These are phyloP conservation scores for Phyllostomus hastatus DNA, from an alignment of 2,113 vertebrate species.

Conservation along the genomic window DNA sequence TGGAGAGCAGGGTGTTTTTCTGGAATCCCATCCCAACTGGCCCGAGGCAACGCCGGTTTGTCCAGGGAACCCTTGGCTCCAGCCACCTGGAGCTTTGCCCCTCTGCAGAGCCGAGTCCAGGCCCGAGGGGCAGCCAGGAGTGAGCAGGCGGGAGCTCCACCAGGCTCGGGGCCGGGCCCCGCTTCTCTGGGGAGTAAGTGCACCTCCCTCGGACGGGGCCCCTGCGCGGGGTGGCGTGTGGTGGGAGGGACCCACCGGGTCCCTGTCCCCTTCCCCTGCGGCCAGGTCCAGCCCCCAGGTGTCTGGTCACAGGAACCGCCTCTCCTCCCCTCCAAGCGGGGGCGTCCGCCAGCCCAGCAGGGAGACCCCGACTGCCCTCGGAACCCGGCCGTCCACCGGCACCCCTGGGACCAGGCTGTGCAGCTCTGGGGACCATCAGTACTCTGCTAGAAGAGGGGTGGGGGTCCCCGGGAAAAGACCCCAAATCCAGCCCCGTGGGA, in stretches of 20 bases:
- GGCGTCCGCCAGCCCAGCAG: no score
- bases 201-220: neutral
- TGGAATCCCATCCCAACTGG: constrained; percentile 3
- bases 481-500: neutral
- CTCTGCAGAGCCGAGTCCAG: neutral
- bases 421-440: neutral
- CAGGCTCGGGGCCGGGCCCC: constrained; percentile 3
- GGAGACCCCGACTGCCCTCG: no score
- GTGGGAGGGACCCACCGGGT: neutral
- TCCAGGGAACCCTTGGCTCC: constrained; percentile 62
- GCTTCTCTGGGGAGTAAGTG: neutral
- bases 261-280: no score
- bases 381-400: neutral
- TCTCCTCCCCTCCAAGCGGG: no score
- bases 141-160: neutral
- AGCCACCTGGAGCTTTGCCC: constrained; percentile 43
- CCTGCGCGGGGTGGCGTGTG: neutral
- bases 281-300: no score
- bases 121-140: constrained; percentile 45
- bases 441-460: neutral
- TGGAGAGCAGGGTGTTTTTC: neutral
- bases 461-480: neutral
- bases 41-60: constrained; percentile 28
- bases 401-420: neutral
- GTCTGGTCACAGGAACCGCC: no score